Evolutionary conservation across 2,113 vertebrate genomes (phyloP).

Genomic region (Pangasianodon hypophthalmus): DNA sequence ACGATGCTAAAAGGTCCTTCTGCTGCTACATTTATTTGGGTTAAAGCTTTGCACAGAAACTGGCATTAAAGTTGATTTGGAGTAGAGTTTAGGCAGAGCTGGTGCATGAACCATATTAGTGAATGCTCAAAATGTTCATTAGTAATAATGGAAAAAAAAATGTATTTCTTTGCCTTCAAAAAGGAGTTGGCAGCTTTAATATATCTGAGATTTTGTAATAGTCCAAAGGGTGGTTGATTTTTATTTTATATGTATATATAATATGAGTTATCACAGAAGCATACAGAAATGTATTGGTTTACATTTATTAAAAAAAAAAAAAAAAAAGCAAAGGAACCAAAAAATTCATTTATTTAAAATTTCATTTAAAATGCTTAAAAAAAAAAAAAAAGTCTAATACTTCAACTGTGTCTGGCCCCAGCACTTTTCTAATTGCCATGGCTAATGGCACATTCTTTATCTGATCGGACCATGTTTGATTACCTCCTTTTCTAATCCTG

Average conservation of each 20-base stretch:
- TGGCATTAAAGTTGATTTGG: not conserved
- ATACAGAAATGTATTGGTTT: no score
- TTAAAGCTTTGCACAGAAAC: not conserved
- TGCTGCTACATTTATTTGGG: not conserved
- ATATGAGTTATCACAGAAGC: no score
- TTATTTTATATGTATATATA: no score
- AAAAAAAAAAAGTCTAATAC: not conserved
- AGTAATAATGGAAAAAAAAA: not conserved
- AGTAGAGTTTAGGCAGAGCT: not conserved
- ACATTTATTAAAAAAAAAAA: no score
- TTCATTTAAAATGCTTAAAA: no score
- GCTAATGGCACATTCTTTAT: not conserved
- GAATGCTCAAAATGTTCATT: not conserved
- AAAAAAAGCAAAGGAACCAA: no score
- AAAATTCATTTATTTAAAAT: no score
- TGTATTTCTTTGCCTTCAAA: not conserved
- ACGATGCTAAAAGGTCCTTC: not conserved
- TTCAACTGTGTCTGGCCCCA: not conserved
- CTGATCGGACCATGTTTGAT: not conserved
- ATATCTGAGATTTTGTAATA: not conserved
- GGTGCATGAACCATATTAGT: not conserved
- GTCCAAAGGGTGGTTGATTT: not conserved
- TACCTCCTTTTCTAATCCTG: conserved; percentile 5
- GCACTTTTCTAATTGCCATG: not conserved
- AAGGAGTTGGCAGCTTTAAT: not conserved